phyloP scores from a whole-genome alignment of 2,113 vertebrate genomes.

The Egretta garzetta region DNA sequence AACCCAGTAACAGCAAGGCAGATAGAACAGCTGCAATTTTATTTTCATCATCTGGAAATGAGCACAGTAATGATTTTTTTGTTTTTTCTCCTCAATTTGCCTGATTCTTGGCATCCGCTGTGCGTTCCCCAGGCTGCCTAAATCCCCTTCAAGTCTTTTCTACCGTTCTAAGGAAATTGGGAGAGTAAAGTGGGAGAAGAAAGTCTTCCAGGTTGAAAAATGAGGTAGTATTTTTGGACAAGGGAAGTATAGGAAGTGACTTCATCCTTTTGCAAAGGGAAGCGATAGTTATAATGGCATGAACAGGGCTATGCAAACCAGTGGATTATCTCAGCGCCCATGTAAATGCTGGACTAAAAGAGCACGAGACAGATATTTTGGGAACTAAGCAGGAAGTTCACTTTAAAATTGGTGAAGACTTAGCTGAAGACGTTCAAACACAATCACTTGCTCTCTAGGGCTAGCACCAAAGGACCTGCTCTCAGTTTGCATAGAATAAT shows the following conservation, averaged over 20 bases:
- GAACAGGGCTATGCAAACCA: not conserved
- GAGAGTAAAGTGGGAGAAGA: not conserved
- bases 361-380: not conserved
- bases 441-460: not conserved
- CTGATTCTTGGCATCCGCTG: not conserved
- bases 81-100: not conserved
- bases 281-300: not conserved
- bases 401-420: conserved; percentile 1
- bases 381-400: not conserved
- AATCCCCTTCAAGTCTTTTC: not conserved
- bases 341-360: not conserved
- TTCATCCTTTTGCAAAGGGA: not conserved
- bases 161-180: not conserved
- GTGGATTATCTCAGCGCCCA: not conserved
- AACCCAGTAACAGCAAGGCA: not conserved
- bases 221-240: not conserved
- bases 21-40: not conserved
- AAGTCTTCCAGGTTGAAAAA: not conserved
- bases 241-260: not conserved
- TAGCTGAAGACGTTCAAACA: not conserved
- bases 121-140: not conserved
- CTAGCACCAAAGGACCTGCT: not conserved
- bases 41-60: conserved; percentile 14
- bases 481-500: not conserved
- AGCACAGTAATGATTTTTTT: not conserved